A percentile compares a stretch with the other conserved stretches of the same genome.
Evolutionary conservation across 1,140 invertebrate genomes (phyloP).

Genomic region (Lerema accius): DNA sequence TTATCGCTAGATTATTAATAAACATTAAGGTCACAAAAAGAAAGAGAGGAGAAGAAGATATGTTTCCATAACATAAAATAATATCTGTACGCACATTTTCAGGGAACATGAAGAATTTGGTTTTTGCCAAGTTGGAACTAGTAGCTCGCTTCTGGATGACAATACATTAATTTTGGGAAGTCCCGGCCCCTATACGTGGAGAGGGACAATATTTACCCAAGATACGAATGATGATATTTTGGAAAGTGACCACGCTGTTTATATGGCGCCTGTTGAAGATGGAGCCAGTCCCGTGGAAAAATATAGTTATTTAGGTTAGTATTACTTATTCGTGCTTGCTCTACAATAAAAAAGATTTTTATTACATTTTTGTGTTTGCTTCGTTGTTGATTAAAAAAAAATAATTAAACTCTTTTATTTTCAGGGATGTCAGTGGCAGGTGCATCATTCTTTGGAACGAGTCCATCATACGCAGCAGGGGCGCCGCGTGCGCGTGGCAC

Average conservation of each 20-base stretch:
- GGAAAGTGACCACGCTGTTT: slow-evolving; percentile 89
- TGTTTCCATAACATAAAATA: no score
- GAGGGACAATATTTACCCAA: slow-evolving; percentile 92
- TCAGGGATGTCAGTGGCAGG: slow-evolving; percentile 94
- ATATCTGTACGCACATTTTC: no score
- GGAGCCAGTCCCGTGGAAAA: slow-evolving; percentile 90
- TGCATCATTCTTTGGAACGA: slow-evolving; percentile 88
- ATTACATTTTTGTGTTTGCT: no score
- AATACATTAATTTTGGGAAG: slow-evolving; percentile 92
- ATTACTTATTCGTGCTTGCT: no score
- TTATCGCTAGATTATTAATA: no score
- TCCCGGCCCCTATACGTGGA: slow-evolving; percentile 94
- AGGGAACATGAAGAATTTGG: slow-evolving; percentile 94
- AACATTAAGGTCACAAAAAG: no score
- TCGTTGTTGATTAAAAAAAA: no score
- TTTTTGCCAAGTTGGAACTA: slow-evolving; percentile 96
- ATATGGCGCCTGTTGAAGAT: slow-evolving; percentile 87
- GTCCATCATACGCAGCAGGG: slow-evolving; percentile 90
- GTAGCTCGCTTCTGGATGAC: slow-evolving; percentile 90
- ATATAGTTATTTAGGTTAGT: slow-evolving; percentile 93
- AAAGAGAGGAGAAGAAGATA: no score
- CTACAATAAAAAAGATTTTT: no score
- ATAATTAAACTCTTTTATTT: no score
- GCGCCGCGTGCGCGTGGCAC: slow-evolving; percentile 93
- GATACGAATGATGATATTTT: slow-evolving; percentile 90